phyloP scores from a whole-genome alignment of 2,888 invertebrate species.

The Philonicus albiceps region DNA sequence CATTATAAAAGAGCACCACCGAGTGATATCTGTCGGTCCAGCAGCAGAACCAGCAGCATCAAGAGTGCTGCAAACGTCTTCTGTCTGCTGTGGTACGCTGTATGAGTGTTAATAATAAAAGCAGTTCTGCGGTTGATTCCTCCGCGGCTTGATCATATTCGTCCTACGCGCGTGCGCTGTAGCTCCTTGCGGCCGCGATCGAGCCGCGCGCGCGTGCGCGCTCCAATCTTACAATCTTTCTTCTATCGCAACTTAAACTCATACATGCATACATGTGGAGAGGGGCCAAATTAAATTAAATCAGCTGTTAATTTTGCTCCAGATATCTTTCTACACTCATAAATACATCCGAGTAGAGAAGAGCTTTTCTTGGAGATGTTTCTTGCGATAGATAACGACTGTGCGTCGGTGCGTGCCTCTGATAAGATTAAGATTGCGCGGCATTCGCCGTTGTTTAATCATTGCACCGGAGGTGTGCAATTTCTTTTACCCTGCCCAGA shows the following conservation, averaged over 20 bases:
- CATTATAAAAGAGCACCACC: conserved; percentile 28
- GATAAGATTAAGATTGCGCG: not conserved
- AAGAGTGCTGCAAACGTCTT: not conserved
- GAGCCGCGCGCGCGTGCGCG: not conserved
- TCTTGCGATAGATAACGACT: not conserved
- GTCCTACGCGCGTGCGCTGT: conserved; percentile 36
- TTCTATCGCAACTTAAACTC: not conserved
- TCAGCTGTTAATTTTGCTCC: conserved; percentile 26
- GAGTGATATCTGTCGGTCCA: conserved; percentile 35
- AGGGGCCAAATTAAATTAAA: conserved; percentile 22
- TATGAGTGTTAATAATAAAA: conserved; percentile 32
- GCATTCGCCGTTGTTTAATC: not conserved
- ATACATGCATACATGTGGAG: not conserved
- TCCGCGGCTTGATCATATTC: conserved; percentile 24
- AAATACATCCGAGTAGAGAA: not conserved
- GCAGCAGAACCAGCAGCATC: not conserved
- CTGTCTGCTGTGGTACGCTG: not conserved
- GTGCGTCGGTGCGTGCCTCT: not conserved
- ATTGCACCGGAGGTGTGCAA: not conserved
- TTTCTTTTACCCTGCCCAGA: not conserved
- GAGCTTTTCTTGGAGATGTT: not conserved
- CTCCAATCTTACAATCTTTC: not conserved
- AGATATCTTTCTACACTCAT: not conserved
- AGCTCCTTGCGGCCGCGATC: not conserved
- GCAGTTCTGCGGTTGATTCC: conserved; percentile 10